These are phyloP conservation scores for Trissolcus basalis DNA, from an alignment of 1,140 invertebrate genomes.

Conservation along the genomic window DNA sequence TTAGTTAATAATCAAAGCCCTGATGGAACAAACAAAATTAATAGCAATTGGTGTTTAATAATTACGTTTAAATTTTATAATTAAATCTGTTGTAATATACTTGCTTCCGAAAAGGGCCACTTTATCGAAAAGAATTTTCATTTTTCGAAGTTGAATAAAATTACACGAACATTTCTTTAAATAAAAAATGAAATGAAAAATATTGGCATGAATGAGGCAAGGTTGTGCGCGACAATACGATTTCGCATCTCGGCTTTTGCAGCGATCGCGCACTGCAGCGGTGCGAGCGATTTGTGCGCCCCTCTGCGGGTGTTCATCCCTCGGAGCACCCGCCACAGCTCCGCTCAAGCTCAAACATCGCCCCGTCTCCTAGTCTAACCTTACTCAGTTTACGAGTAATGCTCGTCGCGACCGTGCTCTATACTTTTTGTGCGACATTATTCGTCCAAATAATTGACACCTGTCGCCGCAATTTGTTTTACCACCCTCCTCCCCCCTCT, in stretches of 20 bases:
- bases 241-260: conserved; percentile 49
- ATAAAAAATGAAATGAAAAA: too few relatives aligned
- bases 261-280: conserved; percentile 52
- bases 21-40: too few relatives aligned
- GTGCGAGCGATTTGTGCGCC: conserved; percentile 40
- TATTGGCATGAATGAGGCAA: neutral
- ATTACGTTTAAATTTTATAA: too few relatives aligned
- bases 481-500: too few relatives aligned
- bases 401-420: conserved; percentile 62
- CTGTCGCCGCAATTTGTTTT: conserved; percentile 1
- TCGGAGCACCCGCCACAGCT: conserved; percentile 38
- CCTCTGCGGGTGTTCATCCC: conserved; percentile 38
- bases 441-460: conserved; percentile 8
- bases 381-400: conserved; percentile 64
- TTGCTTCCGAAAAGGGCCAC: too few relatives aligned
- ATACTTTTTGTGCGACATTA: conserved; percentile 16
- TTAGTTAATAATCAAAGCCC: too few relatives aligned
- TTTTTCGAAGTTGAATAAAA: too few relatives aligned
- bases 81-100: too few relatives aligned
- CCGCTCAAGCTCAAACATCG: conserved; percentile 59
- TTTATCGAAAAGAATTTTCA: too few relatives aligned
- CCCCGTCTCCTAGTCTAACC: conserved; percentile 54
- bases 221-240: conserved; percentile 60
- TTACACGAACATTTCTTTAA: too few relatives aligned
- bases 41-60: too few relatives aligned